Evolutionary conservation across 35 echinoderm and acorn worm species (phyloP), one percentile per base, ranked within the genome.

Genomic region (Ophiothrix spiculata): DNA sequence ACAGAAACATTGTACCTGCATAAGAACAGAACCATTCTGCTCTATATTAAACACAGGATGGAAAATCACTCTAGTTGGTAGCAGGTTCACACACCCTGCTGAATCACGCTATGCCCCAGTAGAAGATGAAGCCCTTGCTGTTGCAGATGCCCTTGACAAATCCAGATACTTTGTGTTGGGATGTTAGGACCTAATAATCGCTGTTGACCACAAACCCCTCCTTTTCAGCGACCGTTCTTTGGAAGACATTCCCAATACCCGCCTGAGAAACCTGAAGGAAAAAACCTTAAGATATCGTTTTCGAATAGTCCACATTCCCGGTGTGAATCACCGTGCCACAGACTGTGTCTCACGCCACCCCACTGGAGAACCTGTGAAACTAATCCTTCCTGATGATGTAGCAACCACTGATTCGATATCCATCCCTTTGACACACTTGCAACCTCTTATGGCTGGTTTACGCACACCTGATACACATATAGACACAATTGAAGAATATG

Each of bases 191-290:
- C 45, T 92, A 40, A 87, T 79, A 1, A 60, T 90, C 4, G 75
- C 82, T 4, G n/a, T 64, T 85, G 90, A 92, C 36, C 90, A 92
- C 79, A 92, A 92, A 54, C 90, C 80, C 38, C 78, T 92, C 39
- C 85, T 87, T 0, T 79, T 92, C 37, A 40, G 45, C 37, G 79
- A 88, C 40, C 64, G 86, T 3, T 79, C 85, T 42, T 40, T 93
- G 1, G 42, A 83, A 0, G 80, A 93, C 79, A 93, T 93, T 23
- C 91, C 91, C 1, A 93, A 88, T 41, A 36, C 85, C 42, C 80
- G 80, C 36, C 90, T 78, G 16, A 16, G 81, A 33, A 85, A 90
- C 82, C 88, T 90, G 45, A 91, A 91, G 49, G 83, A 54, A n/a
- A n/a, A n/a, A n/a, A n/a, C n/a, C n/a, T n/a, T n/a, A n/a, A n/a